phyloP scores from a whole-genome alignment of 2,888 invertebrate genomes.

The Drosophila putrida region DNA sequence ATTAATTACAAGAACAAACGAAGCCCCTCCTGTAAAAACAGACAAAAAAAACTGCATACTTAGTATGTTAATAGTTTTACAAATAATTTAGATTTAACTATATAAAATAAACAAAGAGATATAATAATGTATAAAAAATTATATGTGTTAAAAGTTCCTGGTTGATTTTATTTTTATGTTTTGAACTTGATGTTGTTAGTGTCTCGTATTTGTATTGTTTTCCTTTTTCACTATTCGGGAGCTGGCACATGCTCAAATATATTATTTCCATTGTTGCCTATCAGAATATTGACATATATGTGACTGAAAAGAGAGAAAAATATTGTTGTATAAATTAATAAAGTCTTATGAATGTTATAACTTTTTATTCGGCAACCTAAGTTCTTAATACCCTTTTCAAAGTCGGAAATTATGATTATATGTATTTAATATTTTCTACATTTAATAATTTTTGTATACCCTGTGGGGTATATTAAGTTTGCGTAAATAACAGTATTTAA shows the following conservation, averaged over 20 bases:
- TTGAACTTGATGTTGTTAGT: neutral
- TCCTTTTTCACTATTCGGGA: slow-evolving; percentile 22
- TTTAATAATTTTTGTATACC: too few species aligned
- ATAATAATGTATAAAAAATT: too few species aligned
- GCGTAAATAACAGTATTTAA: too few species aligned
- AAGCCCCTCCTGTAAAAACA: too few species aligned
- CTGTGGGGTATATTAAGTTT: too few species aligned
- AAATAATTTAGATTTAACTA: slow-evolving; percentile 20
- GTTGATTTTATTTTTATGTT: too few species aligned
- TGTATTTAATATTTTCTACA: too few species aligned
- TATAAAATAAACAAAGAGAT: neutral
- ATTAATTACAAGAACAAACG: neutral
- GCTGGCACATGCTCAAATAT: slow-evolving; percentile 55
- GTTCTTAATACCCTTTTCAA: too few species aligned
- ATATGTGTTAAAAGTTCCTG: too few species aligned
- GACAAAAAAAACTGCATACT: too few species aligned
- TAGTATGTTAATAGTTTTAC: slow-evolving; percentile 9
- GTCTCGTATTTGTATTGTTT: neutral
- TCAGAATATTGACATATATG: slow-evolving; percentile 42
- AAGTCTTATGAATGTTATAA: neutral
- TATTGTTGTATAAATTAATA: neutral
- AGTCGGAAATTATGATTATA: too few species aligned
- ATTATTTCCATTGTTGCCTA: slow-evolving; percentile 41
- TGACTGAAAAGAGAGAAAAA: slow-evolving; percentile 22
- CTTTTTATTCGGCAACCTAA: neutral